phyloP scores from a whole-genome alignment of 2,113 vertebrate genomes.

The Ahaetulla prasina region DNA sequence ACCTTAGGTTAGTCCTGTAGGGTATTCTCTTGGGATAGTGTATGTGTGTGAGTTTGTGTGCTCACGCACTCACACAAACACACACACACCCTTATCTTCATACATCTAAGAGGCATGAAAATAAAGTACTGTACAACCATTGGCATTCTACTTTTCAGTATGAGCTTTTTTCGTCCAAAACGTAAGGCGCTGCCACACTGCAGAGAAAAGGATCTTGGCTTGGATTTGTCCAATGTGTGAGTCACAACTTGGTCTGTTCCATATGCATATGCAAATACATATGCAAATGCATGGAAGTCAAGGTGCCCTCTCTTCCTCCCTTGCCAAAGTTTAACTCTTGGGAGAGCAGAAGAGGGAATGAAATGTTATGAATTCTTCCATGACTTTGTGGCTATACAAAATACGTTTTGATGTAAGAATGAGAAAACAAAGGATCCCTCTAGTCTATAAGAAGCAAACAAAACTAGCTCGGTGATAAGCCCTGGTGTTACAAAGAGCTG shows the following conservation, averaged over 20 bases:
- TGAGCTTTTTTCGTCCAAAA: not conserved
- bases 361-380: not conserved
- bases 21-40: not conserved
- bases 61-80: too few relatives aligned
- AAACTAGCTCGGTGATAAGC: not conserved
- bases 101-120: not conserved
- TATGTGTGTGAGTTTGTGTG: too few relatives aligned
- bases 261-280: too few relatives aligned
- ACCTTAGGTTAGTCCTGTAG: too few relatives aligned
- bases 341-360: not conserved
- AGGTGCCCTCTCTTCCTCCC: not conserved
- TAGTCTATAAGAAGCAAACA: not conserved
- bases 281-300: not conserved
- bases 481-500: not conserved
- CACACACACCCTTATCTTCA: not conserved
- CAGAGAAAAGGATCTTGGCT: not conserved
- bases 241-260: not conserved
- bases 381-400: not conserved
- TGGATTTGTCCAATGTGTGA: not conserved
- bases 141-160: not conserved
- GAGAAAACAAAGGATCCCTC: not conserved
- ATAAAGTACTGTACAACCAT: not conserved
- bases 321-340: not conserved
- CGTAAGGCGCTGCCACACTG: not conserved
- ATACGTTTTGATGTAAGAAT: not conserved